These are phyloP conservation scores for Arizona elegans DNA, from an alignment of 2,113 vertebrate species.

Conservation along the genomic window DNA sequence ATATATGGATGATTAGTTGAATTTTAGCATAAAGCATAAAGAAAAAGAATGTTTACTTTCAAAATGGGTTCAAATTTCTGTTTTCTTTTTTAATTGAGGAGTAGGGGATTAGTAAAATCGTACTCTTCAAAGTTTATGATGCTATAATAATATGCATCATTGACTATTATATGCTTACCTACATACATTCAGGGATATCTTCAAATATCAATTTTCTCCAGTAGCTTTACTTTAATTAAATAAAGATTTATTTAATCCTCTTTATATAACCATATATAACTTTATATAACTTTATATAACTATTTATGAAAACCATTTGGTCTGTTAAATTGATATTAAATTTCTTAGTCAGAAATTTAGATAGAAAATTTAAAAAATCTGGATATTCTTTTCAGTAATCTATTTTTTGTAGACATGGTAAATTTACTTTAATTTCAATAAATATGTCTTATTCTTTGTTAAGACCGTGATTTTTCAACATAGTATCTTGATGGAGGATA, in stretches of 20 bases:
- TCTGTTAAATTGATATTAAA: background rate
- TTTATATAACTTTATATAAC: too few species aligned
- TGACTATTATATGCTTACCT: background rate
- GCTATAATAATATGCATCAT: background rate
- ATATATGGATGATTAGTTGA: constrained; percentile 14
- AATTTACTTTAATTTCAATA: background rate
- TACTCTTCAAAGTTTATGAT: background rate
- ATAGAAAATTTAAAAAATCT: background rate
- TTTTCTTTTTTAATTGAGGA: background rate
- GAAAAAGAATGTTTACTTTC: constrained; percentile 12
- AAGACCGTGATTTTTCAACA: background rate
- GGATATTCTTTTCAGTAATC: background rate
- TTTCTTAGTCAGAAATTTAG: background rate
- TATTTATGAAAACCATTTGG: background rate
- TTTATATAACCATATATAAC: background rate
- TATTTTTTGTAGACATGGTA: background rate
- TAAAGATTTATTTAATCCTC: background rate
- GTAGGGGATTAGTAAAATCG: background rate
- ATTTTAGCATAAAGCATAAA: constrained; percentile 5
- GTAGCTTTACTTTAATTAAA: background rate
- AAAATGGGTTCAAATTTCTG: background rate
- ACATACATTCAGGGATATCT: background rate
- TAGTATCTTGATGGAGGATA: background rate
- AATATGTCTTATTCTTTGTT: background rate
- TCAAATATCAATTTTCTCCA: background rate